These are phyloP conservation scores for Lasioglossum marginatum DNA, from an alignment of 2,888 invertebrate species.

Conservation along the genomic window DNA sequence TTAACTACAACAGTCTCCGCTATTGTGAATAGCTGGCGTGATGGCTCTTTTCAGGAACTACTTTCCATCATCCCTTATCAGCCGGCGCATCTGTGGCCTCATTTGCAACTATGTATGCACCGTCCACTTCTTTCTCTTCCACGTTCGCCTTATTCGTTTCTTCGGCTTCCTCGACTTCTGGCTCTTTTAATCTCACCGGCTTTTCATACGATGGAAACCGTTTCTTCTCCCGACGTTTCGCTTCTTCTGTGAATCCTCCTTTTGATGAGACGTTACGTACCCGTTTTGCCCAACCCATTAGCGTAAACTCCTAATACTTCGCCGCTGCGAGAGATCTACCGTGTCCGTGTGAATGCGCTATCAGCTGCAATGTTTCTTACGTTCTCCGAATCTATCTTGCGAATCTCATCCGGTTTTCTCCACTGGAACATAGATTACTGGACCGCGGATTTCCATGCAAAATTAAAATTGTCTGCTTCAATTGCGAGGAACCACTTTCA, in stretches of 20 bases:
- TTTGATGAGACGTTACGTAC: constrained; percentile 18
- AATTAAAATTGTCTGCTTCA: not conserved
- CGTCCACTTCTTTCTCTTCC: constrained; percentile 51
- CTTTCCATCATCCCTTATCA: constrained; percentile 81
- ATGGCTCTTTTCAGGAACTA: constrained; percentile 80
- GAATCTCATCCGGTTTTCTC: not conserved
- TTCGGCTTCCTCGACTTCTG: constrained; percentile 50
- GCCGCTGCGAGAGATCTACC: not conserved
- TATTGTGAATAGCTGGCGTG: constrained; percentile 63
- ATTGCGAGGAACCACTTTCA: not conserved
- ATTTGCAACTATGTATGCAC: constrained; percentile 79
- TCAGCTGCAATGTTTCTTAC: not conserved
- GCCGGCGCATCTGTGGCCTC: constrained; percentile 79
- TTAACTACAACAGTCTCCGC: constrained; percentile 46
- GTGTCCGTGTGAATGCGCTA: not conserved
- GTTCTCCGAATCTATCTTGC: not conserved
- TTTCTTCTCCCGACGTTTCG: constrained; percentile 25
- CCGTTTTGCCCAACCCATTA: not conserved
- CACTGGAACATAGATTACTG: not conserved
- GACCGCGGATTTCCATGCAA: not conserved
- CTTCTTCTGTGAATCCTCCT: constrained; percentile 8
- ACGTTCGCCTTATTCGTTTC: constrained; percentile 57
- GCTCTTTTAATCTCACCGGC: constrained; percentile 54
- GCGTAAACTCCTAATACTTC: not conserved
- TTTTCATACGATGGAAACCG: constrained; percentile 44